These are phyloP conservation scores for Keiferia lycopersicella DNA, from an alignment of 2,888 invertebrate genomes.

Conservation along the genomic window DNA sequence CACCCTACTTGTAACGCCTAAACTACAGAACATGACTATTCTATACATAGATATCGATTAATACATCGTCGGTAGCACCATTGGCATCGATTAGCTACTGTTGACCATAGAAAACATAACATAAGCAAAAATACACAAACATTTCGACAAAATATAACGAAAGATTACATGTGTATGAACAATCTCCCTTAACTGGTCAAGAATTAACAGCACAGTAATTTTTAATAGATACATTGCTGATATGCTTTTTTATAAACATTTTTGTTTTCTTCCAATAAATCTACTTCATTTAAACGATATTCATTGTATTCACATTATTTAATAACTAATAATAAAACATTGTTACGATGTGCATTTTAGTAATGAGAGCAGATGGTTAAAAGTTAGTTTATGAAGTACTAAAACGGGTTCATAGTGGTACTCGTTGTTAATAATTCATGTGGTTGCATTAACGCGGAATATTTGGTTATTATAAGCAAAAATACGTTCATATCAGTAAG, in stretches of 20 bases:
- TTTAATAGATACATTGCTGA: conserved; percentile 1
- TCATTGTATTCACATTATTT: too few species aligned
- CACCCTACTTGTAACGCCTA: conserved; percentile 47
- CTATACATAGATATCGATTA: conserved; percentile 26
- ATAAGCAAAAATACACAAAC: neutral
- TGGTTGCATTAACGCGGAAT: neutral
- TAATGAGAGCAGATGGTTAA: conserved; percentile 51
- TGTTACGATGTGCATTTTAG: conserved; percentile 52
- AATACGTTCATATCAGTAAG: neutral
- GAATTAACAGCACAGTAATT: neutral
- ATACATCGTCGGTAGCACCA: conserved; percentile 40
- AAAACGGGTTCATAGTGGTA: neutral
- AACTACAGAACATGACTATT: conserved; percentile 43
- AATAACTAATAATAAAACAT: neutral
- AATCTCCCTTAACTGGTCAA: conserved; percentile 20
- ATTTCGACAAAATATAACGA: neutral
- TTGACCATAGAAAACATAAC: conserved; percentile 1
- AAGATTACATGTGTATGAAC: neutral
- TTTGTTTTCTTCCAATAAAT: neutral
- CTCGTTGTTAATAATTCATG: neutral
- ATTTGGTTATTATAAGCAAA: neutral
- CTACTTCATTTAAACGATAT: too few species aligned
- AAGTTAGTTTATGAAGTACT: conserved; percentile 27
- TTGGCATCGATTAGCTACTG: conserved; percentile 27
- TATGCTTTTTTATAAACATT: conserved; percentile 1